Conservation (phyloP, 2,888 invertebrate genomes). For the Ramazzottius varieornatus region DNA sequence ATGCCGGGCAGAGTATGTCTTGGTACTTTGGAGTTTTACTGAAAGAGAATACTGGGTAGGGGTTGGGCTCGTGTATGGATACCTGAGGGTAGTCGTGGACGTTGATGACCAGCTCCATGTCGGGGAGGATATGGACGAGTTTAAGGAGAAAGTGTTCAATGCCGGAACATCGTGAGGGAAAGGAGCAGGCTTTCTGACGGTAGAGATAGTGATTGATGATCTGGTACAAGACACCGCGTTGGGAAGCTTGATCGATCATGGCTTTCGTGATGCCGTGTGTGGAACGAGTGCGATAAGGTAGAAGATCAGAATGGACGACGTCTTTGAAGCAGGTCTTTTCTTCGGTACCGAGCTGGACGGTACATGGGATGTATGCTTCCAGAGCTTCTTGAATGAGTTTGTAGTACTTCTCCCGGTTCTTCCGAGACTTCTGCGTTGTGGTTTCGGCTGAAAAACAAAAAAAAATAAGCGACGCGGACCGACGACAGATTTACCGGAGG, state of each 20-base stretch:
- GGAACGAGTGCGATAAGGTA: conserved; percentile 30
- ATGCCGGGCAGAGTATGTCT: conserved; percentile 75
- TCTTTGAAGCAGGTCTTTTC: conserved; percentile 8
- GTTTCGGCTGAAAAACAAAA: no score
- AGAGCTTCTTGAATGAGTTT: conserved; percentile 16
- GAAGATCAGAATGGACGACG: conserved; percentile 41
- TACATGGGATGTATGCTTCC: conserved; percentile 15
- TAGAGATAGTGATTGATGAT: conserved; percentile 52
- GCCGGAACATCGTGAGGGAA: conserved; percentile 60
- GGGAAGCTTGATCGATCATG: conserved; percentile 34
- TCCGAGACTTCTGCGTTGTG: no score
- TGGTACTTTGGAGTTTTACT: conserved; percentile 59
- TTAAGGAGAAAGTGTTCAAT: conserved; percentile 58
- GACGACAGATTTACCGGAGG: no score
- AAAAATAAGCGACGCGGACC: no score
- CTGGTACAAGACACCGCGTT: conserved; percentile 50
- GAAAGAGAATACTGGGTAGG: conserved; percentile 67
- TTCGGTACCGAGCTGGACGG: conserved; percentile 14
- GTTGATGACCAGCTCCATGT: conserved; percentile 64
- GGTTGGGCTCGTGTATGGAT: conserved; percentile 30
- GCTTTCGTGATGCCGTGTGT: conserved; percentile 37
- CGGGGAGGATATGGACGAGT: conserved; percentile 36
- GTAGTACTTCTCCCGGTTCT: conserved; percentile 18
- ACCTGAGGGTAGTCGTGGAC: conserved; percentile 78
- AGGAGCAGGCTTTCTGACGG: conserved; percentile 57